Evolutionary conservation across 2,888 invertebrate genomes (phyloP).

Genomic region (Tinea trinotella): DNA sequence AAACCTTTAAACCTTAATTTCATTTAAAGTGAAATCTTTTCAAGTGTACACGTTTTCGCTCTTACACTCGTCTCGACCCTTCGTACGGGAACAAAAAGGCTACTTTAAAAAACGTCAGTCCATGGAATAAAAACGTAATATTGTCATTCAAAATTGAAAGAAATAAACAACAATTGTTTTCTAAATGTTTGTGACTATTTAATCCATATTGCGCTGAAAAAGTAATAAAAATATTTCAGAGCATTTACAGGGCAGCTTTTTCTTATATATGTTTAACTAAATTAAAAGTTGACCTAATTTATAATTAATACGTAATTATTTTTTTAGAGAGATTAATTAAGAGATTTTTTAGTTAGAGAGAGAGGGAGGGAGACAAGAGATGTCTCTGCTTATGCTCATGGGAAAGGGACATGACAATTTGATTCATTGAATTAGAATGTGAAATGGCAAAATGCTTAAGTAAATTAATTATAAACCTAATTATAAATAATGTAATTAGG

Average conservation of each 20-base stretch:
- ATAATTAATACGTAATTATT: background rate
- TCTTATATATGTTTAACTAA: background rate
- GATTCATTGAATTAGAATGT: no score
- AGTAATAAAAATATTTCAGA: background rate
- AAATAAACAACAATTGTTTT: background rate
- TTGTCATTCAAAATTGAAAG: background rate
- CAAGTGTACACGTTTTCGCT: slow-evolving; percentile 1
- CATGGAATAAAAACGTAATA: background rate
- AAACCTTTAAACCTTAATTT: background rate
- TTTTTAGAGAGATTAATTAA: background rate
- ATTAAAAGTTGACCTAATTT: background rate
- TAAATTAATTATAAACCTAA: no score
- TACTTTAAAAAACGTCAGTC: background rate
- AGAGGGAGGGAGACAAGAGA: no score
- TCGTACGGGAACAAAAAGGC: slow-evolving; percentile 7
- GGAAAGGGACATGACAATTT: no score
- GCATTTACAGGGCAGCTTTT: background rate
- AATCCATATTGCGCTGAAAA: background rate
- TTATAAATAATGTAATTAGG: no score
- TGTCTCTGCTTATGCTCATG: no score
- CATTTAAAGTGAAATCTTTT: slow-evolving; percentile 5
- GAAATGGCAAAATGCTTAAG: no score
- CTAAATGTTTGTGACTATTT: background rate
- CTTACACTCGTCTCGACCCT: slow-evolving; percentile 8
- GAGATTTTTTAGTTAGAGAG: background rate